These are phyloP conservation scores for Struthidea cinerea DNA, from an alignment of 2,113 vertebrate species.

Conservation along the genomic window DNA sequence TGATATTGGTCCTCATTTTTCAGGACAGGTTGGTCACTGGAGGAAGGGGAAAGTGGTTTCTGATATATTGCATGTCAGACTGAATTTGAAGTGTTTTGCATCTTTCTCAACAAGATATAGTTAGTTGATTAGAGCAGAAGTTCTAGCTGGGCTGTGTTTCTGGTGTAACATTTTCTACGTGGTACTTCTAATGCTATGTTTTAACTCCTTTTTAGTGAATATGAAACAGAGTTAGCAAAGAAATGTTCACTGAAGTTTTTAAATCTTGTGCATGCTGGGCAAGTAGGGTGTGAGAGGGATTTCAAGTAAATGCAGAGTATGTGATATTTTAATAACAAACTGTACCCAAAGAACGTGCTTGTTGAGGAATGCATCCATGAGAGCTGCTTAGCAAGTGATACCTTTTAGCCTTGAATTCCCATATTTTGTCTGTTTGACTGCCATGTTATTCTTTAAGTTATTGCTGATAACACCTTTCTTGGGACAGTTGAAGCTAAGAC, in stretches of 20 bases:
- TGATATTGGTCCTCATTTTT: not conserved
- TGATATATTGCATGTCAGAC: not conserved
- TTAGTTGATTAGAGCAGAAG: not conserved
- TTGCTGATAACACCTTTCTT: not conserved
- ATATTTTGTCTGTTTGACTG: not conserved
- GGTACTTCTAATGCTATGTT: not conserved
- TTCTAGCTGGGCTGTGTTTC: not conserved
- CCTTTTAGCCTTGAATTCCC: not conserved
- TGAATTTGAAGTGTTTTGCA: not conserved
- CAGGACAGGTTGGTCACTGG: not conserved
- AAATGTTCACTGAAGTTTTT: not conserved
- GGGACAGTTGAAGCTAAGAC: not conserved
- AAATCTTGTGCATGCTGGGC: not conserved
- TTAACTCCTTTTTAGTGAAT: not conserved
- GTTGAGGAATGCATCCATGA: not conserved
- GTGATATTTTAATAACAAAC: not conserved
- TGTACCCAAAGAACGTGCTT: not conserved
- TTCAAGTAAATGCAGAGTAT: not conserved
- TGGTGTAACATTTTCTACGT: not conserved
- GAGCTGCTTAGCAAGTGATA: not conserved
- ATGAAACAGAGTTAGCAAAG: not conserved
- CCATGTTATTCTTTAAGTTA: not conserved
- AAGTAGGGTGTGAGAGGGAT: not conserved
- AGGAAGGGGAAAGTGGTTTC: not conserved
- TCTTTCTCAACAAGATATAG: not conserved